Base-by-base conservation (phyloP, 1,140 invertebrate genomes). In the Cecropterus lyciades region DNA sequence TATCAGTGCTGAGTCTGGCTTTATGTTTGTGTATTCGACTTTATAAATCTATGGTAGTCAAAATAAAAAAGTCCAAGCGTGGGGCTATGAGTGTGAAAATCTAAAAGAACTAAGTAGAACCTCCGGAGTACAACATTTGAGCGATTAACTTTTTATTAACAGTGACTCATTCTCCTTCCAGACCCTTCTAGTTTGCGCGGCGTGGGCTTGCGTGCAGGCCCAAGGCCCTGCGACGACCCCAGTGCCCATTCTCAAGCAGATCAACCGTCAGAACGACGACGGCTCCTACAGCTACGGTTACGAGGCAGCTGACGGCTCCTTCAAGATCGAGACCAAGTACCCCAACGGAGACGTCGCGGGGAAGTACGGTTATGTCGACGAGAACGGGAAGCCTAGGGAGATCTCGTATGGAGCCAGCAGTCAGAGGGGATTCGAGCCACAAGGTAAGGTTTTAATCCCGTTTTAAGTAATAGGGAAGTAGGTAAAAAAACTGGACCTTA, bases 261-360 rank as follows among this genome's bases (percentile, higher is more conserved):
- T 96, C 79, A 95, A 94, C 87, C 93, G 94, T 65, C 95, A 96
- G 82, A 97, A 97, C 80, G 96, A 97, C 53, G 96, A 97, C 70
- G 97, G 96, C 0, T 97, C 96, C 14, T 97, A 97, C 89, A 97
- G 95, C 72, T 98, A 96, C 78, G 97, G 97, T 0, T 98, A 97
- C 82, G 97, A 98, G 86, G 96, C 94, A 0, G 97, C 96, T 0
- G 97, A 98, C 80, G 97, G 97, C n/a, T 96, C 96, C 20, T 98
- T 97, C 93, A 98, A 98, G 88, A 97, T 98, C 65, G 97, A 98
- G 85, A 97, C 96, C 0, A 97, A 97, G 82, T 96, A 96, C 71
- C 94, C 96, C 0, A 95, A 94, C 16, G 96, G 97, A 0, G 96
- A 97, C 76, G 95, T 97, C 3, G 96, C 95, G 40, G 97, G 97